Base-by-base conservation (phyloP, 2,113 vertebrate species). In the Brienomyrus brachyistius region DNA sequence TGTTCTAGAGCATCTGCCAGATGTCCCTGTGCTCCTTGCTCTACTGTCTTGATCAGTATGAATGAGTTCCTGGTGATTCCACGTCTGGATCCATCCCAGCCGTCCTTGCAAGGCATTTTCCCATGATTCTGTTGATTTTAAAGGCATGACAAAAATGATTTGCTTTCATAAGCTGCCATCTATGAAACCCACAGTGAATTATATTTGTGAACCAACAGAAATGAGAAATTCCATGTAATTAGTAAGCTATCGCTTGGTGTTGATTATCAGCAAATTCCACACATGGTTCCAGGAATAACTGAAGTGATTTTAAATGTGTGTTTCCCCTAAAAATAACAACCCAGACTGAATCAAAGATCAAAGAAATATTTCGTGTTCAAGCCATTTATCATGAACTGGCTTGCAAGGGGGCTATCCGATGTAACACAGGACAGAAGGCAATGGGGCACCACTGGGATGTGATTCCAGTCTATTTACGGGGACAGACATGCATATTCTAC, bases 251-350 rank as follows among this genome's bases (percentile, higher is more conserved):
- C 4, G 4, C 5, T 88, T 86, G 91, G 91, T 93, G 93, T 70
- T 47, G 85, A 92, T 92, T 94, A 94, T 95, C 93, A 92, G 91
- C 95, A 94, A 90, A 92, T 96, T 95, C 93, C 91, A 91, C 86
- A 90, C 91, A 90, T 92, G 92, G 92, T 89, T 91, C 91, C 91
- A 91, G 91, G 93, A 93, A 91, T 80, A 77, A 80, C 88, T 50
- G 47, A 92, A 90, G 90, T 92, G 92, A 93, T 94, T 93, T 94
- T 95, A 95, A 94, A 91, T 91, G 91, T 94, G 94, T 94, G 93
- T 92, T 92, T 94, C 91, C 90, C 91, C 90, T 93, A 91, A 93
- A 92, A 94, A 92, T 84, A 89, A 88, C 88, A 88, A 85, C 59
- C 48, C 17, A 84, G 82, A 92, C 90, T 92, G 90, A 92, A 92